phyloP scores from a whole-genome alignment of 2,888 invertebrate genomes.

The Amphimallon solstitiale region DNA sequence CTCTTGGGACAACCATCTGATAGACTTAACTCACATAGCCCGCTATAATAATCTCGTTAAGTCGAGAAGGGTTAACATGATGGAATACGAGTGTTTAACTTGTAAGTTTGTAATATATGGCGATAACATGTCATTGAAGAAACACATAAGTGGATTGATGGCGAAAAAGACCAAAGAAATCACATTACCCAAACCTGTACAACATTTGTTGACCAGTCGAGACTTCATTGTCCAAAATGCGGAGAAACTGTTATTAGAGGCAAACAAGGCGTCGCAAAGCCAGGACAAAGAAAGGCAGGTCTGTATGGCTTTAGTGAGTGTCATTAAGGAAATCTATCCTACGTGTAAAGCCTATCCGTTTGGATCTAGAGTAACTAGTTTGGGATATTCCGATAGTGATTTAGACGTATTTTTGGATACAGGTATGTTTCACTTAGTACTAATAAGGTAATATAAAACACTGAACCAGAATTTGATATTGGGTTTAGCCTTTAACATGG shows the following conservation, averaged over 20 bases:
- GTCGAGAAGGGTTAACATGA: slow-evolving; percentile 47
- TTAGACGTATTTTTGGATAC: slow-evolving; percentile 36
- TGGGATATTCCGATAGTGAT: slow-evolving; percentile 58
- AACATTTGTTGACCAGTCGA: slow-evolving; percentile 6
- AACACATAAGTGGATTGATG: slow-evolving; percentile 44
- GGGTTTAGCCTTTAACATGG: too few relatives aligned
- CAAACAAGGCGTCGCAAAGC: slow-evolving; percentile 45
- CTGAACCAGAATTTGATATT: too few relatives aligned
- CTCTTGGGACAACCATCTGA: slow-evolving; percentile 51
- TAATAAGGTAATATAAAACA: too few relatives aligned
- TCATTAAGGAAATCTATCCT: slow-evolving; percentile 50
- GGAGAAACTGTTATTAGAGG: slow-evolving; percentile 49
- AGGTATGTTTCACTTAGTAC: slow-evolving; percentile 34
- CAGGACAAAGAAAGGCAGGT: slow-evolving; percentile 49
- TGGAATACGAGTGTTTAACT: slow-evolving; percentile 57
- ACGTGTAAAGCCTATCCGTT: slow-evolving; percentile 66
- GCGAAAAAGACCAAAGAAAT: slow-evolving; percentile 35
- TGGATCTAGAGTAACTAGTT: slow-evolving; percentile 69
- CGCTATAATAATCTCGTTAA: slow-evolving; percentile 48
- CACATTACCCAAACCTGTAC: slow-evolving; percentile 4
- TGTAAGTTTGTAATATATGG: slow-evolving; percentile 56
- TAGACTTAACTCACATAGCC: slow-evolving; percentile 44
- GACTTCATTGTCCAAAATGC: slow-evolving; percentile 43
- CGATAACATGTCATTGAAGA: slow-evolving; percentile 53
- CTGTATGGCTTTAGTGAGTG: slow-evolving; percentile 52